Evolutionary conservation across 2,113 vertebrate species (phyloP).

Genomic region (Alosa alosa): DNA sequence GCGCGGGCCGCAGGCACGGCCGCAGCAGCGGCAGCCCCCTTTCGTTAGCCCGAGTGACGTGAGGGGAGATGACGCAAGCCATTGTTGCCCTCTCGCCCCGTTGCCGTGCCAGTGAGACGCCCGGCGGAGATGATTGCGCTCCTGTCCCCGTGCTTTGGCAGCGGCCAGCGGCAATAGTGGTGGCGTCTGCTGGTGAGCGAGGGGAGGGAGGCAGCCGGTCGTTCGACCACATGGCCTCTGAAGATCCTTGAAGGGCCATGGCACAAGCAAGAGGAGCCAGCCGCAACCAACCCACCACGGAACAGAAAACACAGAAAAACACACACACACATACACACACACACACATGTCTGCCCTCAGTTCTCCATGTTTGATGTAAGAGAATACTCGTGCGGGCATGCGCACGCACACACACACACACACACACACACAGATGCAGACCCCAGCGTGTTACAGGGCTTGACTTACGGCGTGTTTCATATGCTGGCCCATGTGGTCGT

Average conservation of each 20-base stretch:
- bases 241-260: neutral
- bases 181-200: neutral
- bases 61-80: neutral
- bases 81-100: neutral
- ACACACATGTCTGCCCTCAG: slow-evolving; percentile 8
- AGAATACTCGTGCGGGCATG: slow-evolving; percentile 45
- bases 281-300: slow-evolving; percentile 12
- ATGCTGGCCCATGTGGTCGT: slow-evolving; percentile 50
- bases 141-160: neutral
- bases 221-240: neutral
- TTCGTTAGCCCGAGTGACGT: neutral
- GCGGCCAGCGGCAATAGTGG: neutral
- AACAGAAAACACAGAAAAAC: neutral
- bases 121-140: neutral
- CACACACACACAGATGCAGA: slow-evolving; percentile 38
- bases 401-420: slow-evolving; percentile 35
- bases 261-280: neutral
- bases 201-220: neutral
- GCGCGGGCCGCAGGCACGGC: neutral
- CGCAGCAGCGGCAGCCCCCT: neutral
- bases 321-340: slow-evolving; percentile 9
- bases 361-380: slow-evolving; percentile 59
- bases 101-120: neutral
- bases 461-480: slow-evolving; percentile 67
- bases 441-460: slow-evolving; percentile 39